Evolutionary conservation across 2,888 invertebrate species (phyloP).

Genomic region (Sinotaia quadrata): DNA sequence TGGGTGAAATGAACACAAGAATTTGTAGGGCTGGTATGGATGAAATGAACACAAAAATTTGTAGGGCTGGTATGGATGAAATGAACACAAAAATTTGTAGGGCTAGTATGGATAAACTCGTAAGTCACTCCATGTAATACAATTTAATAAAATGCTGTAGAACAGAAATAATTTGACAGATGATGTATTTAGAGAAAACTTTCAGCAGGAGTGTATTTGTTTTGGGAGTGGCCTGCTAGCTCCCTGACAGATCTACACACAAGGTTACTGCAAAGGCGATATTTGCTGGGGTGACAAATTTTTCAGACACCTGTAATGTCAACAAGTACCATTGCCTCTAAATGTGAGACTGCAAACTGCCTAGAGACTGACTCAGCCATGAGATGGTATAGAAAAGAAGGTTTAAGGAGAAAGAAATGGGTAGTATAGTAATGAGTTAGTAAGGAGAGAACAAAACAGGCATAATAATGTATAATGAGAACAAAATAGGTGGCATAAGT

Average conservation of each 20-base stretch:
- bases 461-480: not conserved
- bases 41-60: no score
- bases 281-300: constrained; percentile 22
- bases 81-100: no score
- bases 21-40: no score
- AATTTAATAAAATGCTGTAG: no score
- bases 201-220: constrained; percentile 10
- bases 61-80: no score
- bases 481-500: not conserved
- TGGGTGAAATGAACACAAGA: no score
- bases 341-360: no score
- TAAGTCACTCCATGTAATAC: no score
- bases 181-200: not conserved
- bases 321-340: no score
- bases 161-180: not conserved
- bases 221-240: not conserved
- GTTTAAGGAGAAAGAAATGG: not conserved
- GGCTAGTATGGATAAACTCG: no score
- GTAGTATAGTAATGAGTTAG: not conserved
- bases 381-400: no score
- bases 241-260: not conserved
- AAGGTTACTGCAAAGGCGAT: constrained; percentile 3
- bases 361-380: no score
- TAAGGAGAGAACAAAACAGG: not conserved
- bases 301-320: constrained; percentile 22